These are phyloP conservation scores for Drosophila trichaetosa DNA, from an alignment of 2,888 invertebrate species.

Conservation along the genomic window DNA sequence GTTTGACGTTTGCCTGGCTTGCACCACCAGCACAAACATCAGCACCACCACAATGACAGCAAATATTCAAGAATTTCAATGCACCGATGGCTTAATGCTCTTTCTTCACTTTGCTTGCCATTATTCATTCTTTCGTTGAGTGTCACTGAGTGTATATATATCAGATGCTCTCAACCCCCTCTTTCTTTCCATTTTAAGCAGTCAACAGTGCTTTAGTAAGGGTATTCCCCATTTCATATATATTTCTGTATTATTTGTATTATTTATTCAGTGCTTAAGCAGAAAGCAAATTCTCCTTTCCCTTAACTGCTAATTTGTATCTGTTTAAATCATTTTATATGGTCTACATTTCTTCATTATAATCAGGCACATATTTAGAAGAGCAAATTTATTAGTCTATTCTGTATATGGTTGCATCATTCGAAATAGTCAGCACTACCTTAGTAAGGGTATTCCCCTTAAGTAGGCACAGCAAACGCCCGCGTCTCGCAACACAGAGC, in stretches of 20 bases:
- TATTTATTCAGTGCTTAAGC: no score
- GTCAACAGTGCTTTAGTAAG: slow-evolving; percentile 1
- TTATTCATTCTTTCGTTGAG: no score
- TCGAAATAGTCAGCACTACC: background rate
- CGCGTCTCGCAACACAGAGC: slow-evolving; percentile 54
- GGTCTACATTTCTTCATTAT: no score
- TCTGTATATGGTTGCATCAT: background rate
- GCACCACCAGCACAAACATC: slow-evolving; percentile 33
- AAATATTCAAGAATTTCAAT: background rate
- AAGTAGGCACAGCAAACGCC: slow-evolving; percentile 55
- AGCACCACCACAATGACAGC: slow-evolving; percentile 6
- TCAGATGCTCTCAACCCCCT: rapidly evolving
- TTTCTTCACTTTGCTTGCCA: background rate
- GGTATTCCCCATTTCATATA: slow-evolving; percentile 13
- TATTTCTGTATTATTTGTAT: no score
- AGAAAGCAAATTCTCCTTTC: no score
- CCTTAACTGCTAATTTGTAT: no score
- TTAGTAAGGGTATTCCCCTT: slow-evolving; percentile 26
- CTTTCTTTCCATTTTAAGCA: background rate
- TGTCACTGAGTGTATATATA: no score
- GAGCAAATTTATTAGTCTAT: rapidly evolving
- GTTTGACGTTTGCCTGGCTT: slow-evolving; percentile 42
- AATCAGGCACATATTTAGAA: background rate
- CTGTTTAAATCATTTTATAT: no score
- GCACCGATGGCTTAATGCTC: slow-evolving; percentile 13